Evolutionary conservation across 2,888 invertebrate species (phyloP).

Genomic region (Agonopterix heracliana): DNA sequence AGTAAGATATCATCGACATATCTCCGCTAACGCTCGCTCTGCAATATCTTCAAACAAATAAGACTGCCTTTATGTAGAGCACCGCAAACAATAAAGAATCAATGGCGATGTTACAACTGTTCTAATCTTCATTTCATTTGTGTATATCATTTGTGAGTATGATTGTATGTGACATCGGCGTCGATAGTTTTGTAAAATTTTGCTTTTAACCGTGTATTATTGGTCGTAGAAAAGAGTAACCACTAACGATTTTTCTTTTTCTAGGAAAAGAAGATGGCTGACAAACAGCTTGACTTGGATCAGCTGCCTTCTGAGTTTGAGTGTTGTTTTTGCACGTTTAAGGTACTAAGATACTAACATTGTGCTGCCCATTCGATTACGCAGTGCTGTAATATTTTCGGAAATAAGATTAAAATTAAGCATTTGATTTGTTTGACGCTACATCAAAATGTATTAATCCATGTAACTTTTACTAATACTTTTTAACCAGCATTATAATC

Average conservation of each 20-base stretch:
- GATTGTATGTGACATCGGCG: neutral
- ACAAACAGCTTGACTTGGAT: conserved; percentile 86
- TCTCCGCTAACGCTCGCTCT: conserved; percentile 17
- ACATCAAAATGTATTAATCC: neutral
- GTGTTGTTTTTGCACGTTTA: conserved; percentile 97
- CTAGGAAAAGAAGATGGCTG: conserved; percentile 83
- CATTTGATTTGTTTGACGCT: conserved; percentile 4
- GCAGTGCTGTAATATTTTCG: too few species aligned
- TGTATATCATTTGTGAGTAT: too few species aligned
- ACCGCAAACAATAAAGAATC: neutral
- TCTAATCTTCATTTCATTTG: neutral
- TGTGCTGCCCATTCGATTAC: neutral
- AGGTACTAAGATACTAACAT: conserved; percentile 81
- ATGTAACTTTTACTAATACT: conserved; percentile 23
- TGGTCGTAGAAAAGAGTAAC: conserved; percentile 6
- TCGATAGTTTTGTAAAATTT: neutral
- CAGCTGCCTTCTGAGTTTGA: conserved; percentile 96
- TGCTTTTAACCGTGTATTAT: too few species aligned
- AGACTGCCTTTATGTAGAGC: conserved; percentile 4
- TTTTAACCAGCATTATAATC: conserved; percentile 30
- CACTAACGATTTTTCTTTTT: conserved; percentile 66
- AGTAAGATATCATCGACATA: conserved; percentile 52
- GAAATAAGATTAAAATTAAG: too few species aligned
- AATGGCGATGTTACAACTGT: conserved; percentile 1
- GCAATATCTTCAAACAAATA: conserved; percentile 3